phyloP scores from a whole-genome alignment of 1,140 invertebrate genomes.

The Pseudomyrmex cubaensis region DNA sequence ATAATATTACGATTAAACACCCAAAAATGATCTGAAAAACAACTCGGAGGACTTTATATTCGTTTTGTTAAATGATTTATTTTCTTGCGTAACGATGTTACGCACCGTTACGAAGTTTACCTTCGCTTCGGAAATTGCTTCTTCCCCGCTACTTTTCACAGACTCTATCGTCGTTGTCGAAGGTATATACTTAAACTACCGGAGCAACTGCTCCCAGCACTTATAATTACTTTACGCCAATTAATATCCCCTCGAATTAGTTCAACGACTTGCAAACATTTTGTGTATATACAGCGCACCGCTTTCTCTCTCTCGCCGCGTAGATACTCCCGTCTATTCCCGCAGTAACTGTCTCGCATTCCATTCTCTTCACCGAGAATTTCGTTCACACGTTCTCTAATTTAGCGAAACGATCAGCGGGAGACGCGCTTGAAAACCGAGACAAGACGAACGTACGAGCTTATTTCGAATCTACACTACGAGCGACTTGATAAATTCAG shows the following conservation, averaged over 20 bases:
- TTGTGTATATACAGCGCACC: constrained; percentile 24
- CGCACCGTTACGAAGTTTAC: constrained; percentile 44
- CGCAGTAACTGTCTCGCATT: constrained; percentile 32
- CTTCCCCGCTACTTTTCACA: constrained; percentile 47
- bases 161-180: constrained; percentile 52
- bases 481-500: neutral
- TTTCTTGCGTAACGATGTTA: constrained; percentile 49
- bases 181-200: constrained; percentile 58
- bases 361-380: neutral
- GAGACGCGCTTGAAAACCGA: constrained; percentile 3
- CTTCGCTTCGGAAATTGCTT: constrained; percentile 54
- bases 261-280: constrained; percentile 65
- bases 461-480: neutral
- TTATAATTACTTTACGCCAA: constrained; percentile 67
- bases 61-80: constrained; percentile 40
- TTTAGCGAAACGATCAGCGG: constrained; percentile 24
- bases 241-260: constrained; percentile 63
- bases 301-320: constrained; percentile 1
- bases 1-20: neutral
- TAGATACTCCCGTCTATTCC: constrained; percentile 39
- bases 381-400: constrained; percentile 35
- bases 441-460: neutral
- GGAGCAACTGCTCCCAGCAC: constrained; percentile 60
- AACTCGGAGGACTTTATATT: neutral
- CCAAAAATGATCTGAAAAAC: neutral